Percentiles rank a stretch among this genome's conserved stretches.
Evolutionary conservation across 2,113 vertebrate species (phyloP).

Genomic region (Bufo gargarizans): DNA sequence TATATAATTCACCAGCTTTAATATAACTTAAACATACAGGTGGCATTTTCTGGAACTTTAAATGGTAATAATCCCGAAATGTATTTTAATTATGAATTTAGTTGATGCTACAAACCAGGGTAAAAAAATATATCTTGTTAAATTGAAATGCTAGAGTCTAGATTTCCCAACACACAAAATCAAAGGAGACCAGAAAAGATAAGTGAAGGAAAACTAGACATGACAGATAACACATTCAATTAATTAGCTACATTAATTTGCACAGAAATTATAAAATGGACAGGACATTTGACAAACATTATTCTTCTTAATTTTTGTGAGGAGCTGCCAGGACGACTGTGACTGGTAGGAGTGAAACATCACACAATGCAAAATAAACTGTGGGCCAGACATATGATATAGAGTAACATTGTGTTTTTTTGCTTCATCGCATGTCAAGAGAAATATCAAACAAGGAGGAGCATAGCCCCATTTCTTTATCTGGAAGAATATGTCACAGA

Average conservation of each 20-base stretch:
- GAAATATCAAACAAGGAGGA: constrained; percentile 10
- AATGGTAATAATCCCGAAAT: not conserved
- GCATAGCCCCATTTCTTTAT: constrained; percentile 32
- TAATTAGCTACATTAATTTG: constrained; percentile 48
- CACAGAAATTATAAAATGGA: constrained; percentile 28
- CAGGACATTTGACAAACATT: constrained; percentile 17
- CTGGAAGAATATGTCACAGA: constrained; percentile 41
- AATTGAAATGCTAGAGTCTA: not conserved
- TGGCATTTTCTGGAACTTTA: not conserved
- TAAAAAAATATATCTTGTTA: not conserved
- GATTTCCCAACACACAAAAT: constrained; percentile 3
- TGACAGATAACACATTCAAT: constrained; percentile 50
- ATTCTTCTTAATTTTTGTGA: constrained; percentile 10
- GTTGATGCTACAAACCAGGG: not conserved
- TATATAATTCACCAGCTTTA: not conserved
- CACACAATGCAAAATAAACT: not conserved
- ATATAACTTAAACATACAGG: not conserved
- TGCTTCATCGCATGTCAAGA: not conserved
- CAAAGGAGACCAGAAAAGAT: constrained; percentile 15
- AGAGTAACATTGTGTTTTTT: constrained; percentile 1
- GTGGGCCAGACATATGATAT: not conserved
- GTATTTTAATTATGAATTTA: not conserved
- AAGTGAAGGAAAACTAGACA: constrained; percentile 29
- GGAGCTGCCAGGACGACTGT: not conserved
- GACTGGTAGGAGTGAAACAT: not conserved